Conservation (phyloP, 2,888 invertebrate species). For the Drosophila subquinaria region DNA sequence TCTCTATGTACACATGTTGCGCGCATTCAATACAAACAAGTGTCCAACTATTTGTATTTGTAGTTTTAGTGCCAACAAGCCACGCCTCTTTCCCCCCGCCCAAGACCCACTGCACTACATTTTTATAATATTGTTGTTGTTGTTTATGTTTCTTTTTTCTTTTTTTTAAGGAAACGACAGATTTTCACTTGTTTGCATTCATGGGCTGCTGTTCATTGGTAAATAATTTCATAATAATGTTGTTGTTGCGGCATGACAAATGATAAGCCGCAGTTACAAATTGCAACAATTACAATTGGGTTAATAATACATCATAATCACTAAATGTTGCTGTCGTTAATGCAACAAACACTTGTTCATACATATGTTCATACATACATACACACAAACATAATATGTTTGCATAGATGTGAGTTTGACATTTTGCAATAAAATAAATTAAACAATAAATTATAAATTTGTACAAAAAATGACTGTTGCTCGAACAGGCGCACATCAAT, state of each 20-base stretch:
- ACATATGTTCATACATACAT: constrained; percentile 10
- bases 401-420: constrained; percentile 41
- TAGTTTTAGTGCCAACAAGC: constrained; percentile 57
- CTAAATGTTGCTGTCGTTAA: constrained; percentile 5
- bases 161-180: constrained; percentile 31
- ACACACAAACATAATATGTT: constrained; percentile 22
- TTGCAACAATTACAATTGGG: constrained; percentile 77
- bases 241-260: constrained; percentile 75
- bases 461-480: constrained; percentile 81
- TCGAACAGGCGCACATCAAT: constrained; percentile 72
- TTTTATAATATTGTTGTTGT: not conserved
- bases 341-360: constrained; percentile 24
- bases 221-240: constrained; percentile 82
- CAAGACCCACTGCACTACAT: constrained; percentile 7
- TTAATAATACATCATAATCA: constrained; percentile 66
- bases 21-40: constrained; percentile 37
- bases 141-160: constrained; percentile 1
- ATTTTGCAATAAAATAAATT: constrained; percentile 80
- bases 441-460: constrained; percentile 82
- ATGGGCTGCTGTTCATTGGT: constrained; percentile 81
- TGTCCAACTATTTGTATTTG: constrained; percentile 69
- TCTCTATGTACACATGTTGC: constrained; percentile 27
- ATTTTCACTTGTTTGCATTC: constrained; percentile 71
- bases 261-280: constrained; percentile 71
- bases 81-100: not conserved